phyloP scores from a whole-genome alignment of 1,140 invertebrate species.

The Penaeus vannamei region DNA sequence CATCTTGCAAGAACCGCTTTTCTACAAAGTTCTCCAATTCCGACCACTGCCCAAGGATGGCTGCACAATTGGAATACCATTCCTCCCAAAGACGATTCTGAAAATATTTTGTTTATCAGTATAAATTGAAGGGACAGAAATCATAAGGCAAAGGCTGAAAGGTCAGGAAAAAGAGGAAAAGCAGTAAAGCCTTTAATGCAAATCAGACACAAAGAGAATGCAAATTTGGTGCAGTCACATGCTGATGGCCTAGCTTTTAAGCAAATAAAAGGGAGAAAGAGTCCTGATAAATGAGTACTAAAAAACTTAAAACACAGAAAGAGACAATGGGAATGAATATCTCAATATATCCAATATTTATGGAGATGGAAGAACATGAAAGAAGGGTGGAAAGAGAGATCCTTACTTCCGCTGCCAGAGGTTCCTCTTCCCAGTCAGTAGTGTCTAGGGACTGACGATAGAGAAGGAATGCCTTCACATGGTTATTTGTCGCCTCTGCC shows the following conservation, averaged over 20 bases:
- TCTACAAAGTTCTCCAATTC: constrained; percentile 65
- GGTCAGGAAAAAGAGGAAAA: not conserved
- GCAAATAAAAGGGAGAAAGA: too few relatives aligned
- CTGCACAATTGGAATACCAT: constrained; percentile 60
- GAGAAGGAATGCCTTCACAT: constrained; percentile 47
- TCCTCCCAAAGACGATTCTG: constrained; percentile 64
- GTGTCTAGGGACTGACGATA: constrained; percentile 53
- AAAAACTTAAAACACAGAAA: too few relatives aligned
- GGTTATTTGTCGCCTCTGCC: constrained; percentile 58
- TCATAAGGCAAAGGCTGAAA: too few relatives aligned
- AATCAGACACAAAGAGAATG: too few relatives aligned
- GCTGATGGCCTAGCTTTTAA: too few relatives aligned
- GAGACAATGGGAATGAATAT: too few relatives aligned
- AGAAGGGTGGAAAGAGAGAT: not conserved
- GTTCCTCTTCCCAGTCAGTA: constrained; percentile 34
- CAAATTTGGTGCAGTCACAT: too few relatives aligned
- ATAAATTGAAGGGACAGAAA: too few relatives aligned
- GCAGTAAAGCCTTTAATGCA: not conserved
- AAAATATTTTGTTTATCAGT: not conserved
- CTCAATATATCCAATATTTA: not conserved
- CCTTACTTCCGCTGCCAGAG: constrained; percentile 48
- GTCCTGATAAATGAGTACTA: too few relatives aligned
- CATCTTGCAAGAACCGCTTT: constrained; percentile 49
- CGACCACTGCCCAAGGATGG: constrained; percentile 63
- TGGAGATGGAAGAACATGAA: not conserved